These are phyloP conservation scores for Lucifuga dentata DNA, from an alignment of 2,113 vertebrate species.

Conservation along the genomic window DNA sequence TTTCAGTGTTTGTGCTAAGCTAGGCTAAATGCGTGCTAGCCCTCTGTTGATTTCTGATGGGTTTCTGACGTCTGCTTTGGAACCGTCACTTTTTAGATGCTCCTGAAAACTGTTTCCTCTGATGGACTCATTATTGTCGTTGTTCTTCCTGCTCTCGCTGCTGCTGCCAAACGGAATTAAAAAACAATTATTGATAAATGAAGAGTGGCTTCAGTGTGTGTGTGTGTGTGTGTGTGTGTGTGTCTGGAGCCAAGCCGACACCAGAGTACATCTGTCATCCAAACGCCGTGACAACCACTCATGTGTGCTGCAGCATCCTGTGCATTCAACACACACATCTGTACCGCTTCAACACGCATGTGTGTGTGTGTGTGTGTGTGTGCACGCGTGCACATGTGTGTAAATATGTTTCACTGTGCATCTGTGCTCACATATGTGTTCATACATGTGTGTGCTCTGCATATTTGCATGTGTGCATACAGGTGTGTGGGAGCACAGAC, in stretches of 20 bases:
- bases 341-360: conserved; percentile 48
- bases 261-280: conserved; percentile 75
- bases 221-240: conserved; percentile 24
- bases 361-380: conserved; percentile 29
- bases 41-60: no score
- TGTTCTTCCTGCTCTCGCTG: conserved; percentile 63
- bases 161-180: conserved; percentile 78
- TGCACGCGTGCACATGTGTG: no score
- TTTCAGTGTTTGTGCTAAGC: no score
- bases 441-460: conserved; percentile 41
- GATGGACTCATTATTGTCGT: conserved; percentile 71
- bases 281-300: conserved; percentile 73
- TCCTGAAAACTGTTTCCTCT: conserved; percentile 62
- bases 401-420: conserved; percentile 49
- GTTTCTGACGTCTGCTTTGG: no score
- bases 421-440: conserved; percentile 54
- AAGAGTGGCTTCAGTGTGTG: conserved; percentile 67
- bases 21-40: no score
- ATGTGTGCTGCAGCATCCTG: conserved; percentile 73
- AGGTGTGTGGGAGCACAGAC: conserved; percentile 49
- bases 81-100: conserved; percentile 11
- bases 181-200: conserved; percentile 80
- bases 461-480: conserved; percentile 50
- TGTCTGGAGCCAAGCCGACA: conserved; percentile 68
- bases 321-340: conserved; percentile 77